Conservation (phyloP, 92 coral and sea anemone genomes). For the Phymanthus crucifer region DNA sequence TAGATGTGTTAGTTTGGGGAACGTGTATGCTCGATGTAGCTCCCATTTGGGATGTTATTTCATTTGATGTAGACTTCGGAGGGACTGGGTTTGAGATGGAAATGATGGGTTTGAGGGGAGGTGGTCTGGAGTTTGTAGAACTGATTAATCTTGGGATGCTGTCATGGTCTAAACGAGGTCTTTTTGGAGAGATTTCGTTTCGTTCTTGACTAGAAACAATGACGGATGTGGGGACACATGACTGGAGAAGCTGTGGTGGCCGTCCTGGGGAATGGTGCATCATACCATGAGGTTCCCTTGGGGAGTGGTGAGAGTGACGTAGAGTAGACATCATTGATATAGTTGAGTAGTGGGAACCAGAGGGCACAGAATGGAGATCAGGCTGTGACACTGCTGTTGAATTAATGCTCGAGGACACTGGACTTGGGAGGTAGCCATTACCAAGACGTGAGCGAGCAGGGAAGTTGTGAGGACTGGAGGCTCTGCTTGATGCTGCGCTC, state of each 20-base stretch:
- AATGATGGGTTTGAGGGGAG: constrained; percentile 76
- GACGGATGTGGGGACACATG: constrained; percentile 95
- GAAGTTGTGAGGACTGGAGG: constrained; percentile 95
- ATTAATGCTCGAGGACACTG: constrained; percentile 20
- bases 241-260: constrained; percentile 65
- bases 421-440: constrained; percentile 59
- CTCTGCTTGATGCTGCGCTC: constrained; percentile 99
- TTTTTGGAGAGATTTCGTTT: constrained; percentile 66
- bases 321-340: constrained; percentile 41
- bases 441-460: constrained; percentile 69
- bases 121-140: constrained; percentile 70
- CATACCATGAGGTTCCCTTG: constrained; percentile 7
- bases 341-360: constrained; percentile 39
- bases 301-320: constrained; percentile 25
- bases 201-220: constrained; percentile 85
- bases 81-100: neutral
- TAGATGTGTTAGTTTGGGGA: constrained; percentile 25
- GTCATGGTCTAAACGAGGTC: constrained; percentile 67
- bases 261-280: constrained; percentile 14
- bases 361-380: constrained; percentile 25
- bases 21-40: constrained; percentile 13
- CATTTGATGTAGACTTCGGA: constrained; percentile 3
- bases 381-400: neutral
- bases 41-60: constrained; percentile 15
- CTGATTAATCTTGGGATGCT: constrained; percentile 62